Conservation (phyloP, 2,888 invertebrate genomes). For the Agrotis segetum region DNA sequence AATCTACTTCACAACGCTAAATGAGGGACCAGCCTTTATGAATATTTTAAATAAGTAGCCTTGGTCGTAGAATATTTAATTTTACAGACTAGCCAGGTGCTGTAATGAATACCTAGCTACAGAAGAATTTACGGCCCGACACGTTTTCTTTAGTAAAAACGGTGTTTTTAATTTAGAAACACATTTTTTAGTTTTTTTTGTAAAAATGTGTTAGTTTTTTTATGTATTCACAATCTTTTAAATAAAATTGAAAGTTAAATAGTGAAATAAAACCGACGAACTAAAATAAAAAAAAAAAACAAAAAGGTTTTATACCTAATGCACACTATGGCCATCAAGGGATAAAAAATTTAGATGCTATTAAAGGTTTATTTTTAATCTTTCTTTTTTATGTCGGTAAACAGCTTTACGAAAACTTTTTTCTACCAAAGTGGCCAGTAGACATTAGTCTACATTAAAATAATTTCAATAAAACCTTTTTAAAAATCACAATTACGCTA, state of each 20-base stretch:
- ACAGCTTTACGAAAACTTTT: neutral
- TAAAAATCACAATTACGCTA: neutral
- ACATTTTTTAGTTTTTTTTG: no score
- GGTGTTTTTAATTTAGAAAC: no score
- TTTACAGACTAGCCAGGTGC: constrained; percentile 46
- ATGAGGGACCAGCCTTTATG: constrained; percentile 21
- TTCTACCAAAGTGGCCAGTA: constrained; percentile 2
- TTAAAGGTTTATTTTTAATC: constrained; percentile 15
- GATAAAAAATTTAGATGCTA: neutral
- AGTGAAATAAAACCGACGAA: neutral
- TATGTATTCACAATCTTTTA: no score
- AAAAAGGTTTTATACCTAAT: constrained; percentile 9
- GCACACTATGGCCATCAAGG: neutral
- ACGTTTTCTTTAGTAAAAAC: neutral
- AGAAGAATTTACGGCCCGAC: neutral
- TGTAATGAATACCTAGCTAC: constrained; percentile 9
- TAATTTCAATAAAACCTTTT: neutral
- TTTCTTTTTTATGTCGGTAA: neutral
- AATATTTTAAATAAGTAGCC: constrained; percentile 32
- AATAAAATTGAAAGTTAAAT: no score
- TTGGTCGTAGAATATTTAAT: constrained; percentile 61
- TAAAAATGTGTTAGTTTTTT: no score
- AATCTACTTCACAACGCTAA: constrained; percentile 5
- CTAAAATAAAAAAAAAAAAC: no score
- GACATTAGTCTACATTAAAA: neutral